A percentile compares a stretch with the other conserved stretches of the same genome.
Evolutionary conservation across 1,140 invertebrate species (phyloP).

Genomic region (Aphelinus atriplicis): DNA sequence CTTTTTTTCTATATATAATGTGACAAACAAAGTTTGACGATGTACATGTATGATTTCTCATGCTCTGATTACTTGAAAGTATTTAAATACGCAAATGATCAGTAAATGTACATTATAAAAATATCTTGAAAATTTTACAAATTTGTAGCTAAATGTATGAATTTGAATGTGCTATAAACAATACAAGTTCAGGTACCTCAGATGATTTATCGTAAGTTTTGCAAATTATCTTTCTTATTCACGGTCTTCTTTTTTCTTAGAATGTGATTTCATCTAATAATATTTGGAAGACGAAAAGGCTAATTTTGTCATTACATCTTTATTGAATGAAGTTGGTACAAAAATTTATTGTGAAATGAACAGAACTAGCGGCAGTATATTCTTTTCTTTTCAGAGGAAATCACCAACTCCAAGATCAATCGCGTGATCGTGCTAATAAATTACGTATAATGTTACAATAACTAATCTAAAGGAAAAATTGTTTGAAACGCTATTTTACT

Average conservation of each 20-base stretch:
- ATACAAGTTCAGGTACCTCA: conserved; percentile 24
- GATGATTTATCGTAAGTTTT: conserved; percentile 32
- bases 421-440: conserved; percentile 32
- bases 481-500: conserved; percentile 3
- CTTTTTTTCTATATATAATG: conserved; percentile 26
- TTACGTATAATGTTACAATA: not conserved
- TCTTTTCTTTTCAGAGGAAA: conserved; percentile 24
- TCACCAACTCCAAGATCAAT: conserved; percentile 31
- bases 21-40: conserved; percentile 26
- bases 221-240: not conserved
- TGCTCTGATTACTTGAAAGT: conserved; percentile 28
- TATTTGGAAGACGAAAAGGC: conserved; percentile 27
- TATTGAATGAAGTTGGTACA: conserved; percentile 26
- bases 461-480: conserved; percentile 17
- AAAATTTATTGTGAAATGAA: conserved; percentile 33
- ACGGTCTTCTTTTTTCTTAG: conserved; percentile 23
- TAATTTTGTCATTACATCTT: conserved; percentile 34
- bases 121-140: not conserved
- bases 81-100: conserved; percentile 22
- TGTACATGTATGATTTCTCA: conserved; percentile 25
- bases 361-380: conserved; percentile 11
- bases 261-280: conserved; percentile 32
- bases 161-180: not conserved
- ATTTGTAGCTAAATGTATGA: not conserved
- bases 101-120: not conserved